Conservation (phyloP, 2,797 vertebrate species). For the Megaceryle alcyon region DNA sequence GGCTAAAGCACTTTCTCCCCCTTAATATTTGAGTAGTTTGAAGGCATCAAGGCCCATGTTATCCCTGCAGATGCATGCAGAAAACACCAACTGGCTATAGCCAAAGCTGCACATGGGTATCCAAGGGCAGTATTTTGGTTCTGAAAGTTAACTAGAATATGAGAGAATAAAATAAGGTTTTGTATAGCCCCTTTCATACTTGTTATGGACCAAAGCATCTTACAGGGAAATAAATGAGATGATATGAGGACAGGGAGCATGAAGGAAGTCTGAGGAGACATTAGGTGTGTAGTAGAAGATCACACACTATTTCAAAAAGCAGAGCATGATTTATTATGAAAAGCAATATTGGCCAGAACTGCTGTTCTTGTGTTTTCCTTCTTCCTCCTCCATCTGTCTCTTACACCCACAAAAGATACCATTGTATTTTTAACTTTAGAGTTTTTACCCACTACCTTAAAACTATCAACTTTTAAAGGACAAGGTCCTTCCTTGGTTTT, state of each 20-base stretch:
- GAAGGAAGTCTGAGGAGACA: not conserved
- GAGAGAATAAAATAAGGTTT: not conserved
- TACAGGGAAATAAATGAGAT: constrained; percentile 5
- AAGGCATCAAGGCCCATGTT: constrained; percentile 7
- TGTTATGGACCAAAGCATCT: not conserved
- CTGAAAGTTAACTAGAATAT: not conserved
- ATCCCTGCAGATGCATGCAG: not conserved
- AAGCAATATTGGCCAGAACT: not conserved
- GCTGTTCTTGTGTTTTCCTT: not conserved
- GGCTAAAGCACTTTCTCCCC: not conserved
- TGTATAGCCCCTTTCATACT: constrained; percentile 25
- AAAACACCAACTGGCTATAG: not conserved
- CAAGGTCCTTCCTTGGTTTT: not conserved
- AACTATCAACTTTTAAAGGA: not conserved
- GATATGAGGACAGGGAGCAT: not conserved
- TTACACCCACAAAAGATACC: not conserved
- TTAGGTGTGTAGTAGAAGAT: not conserved
- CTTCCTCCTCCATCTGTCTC: not conserved
- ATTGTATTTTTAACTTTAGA: not conserved
- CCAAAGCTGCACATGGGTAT: not conserved
- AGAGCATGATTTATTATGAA: not conserved
- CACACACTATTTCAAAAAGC: not conserved
- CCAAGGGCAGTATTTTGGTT: not conserved
- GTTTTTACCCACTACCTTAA: not conserved
- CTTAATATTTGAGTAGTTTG: constrained; percentile 32